A percentile compares a stretch with the other conserved stretches of the same genome.
phyloP scores from a whole-genome alignment of 2,113 vertebrate species.

The rat (Rattus norvegicus) region GRCr8 NC_086031.1:63548501-63549000 shows the following conservation, averaged over 20 bases:
- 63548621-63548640: not conserved
- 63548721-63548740: not conserved
- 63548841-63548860: not conserved
- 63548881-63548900: not conserved
- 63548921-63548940: not conserved
- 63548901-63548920: fast-evolving
- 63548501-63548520: not conserved
- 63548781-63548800: not conserved
- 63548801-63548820: not conserved
- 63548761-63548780: not conserved
- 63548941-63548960: not conserved
- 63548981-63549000: not conserved
- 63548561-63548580: not conserved
- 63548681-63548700: not conserved
- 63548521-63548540: not conserved
- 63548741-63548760: not conserved
- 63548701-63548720: not conserved
- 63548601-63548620: not conserved
- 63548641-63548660: not conserved
- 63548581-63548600: not conserved
- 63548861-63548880: not conserved
- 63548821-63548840: not conserved
- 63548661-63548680: not conserved
- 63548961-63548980: not conserved
- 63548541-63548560: not conserved